phyloP scores from a whole-genome alignment of 1,140 invertebrate species.

The Macrobrachium nipponense region DNA sequence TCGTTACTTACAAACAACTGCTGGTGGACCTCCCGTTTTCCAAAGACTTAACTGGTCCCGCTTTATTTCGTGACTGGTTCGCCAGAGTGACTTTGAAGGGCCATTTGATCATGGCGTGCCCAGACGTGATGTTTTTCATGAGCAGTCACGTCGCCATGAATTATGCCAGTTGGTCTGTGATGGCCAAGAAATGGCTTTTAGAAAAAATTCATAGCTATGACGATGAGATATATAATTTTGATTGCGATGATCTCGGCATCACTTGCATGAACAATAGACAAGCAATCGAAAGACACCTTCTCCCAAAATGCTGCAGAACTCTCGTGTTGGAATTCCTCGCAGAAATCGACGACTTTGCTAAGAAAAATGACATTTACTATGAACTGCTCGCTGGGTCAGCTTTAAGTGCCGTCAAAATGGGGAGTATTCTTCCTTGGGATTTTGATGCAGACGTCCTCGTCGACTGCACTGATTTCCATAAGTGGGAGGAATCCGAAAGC shows the following conservation, averaged over 20 bases:
- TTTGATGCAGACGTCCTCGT: slow-evolving; percentile 8
- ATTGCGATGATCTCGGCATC: not conserved
- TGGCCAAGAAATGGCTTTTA: slow-evolving; percentile 5
- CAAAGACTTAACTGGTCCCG: not conserved
- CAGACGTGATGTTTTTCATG: slow-evolving; percentile 35
- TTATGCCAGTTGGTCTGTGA: not conserved
- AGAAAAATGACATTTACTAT: not conserved
- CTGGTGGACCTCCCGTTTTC: not conserved
- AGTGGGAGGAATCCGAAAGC: not conserved
- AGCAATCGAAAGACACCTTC: not conserved
- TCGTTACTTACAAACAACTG: not conserved
- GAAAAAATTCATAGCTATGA: not conserved
- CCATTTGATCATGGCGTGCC: slow-evolving; percentile 14
- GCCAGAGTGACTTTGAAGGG: not conserved
- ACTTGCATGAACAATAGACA: not conserved
- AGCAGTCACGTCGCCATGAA: slow-evolving; percentile 4
- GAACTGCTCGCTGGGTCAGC: slow-evolving; percentile 10
- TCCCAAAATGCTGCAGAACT: slow-evolving; percentile 3
- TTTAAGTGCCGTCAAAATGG: slow-evolving; percentile 15
- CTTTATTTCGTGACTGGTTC: slow-evolving; percentile 29
- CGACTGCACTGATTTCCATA: not conserved
- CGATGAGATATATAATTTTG: not conserved
- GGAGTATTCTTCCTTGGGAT: slow-evolving; percentile 13
- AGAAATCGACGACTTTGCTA: not conserved
- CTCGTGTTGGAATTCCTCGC: not conserved